Conservation (phyloP, 2,797 vertebrate genomes). For the Crenuchus spilurus region DNA sequence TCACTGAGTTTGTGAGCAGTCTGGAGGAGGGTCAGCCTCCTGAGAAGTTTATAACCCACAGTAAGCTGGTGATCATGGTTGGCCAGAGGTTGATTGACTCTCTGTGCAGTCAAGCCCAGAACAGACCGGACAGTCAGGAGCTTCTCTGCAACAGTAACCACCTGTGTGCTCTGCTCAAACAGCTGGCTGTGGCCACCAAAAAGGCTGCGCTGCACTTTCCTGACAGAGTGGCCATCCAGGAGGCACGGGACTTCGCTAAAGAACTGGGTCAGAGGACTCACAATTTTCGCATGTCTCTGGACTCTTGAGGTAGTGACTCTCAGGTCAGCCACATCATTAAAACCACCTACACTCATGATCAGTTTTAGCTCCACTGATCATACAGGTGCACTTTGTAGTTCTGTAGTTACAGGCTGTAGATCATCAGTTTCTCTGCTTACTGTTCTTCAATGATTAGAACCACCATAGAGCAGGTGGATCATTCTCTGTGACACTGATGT, state of each 20-base stretch:
- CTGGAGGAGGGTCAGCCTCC: constrained; percentile 81
- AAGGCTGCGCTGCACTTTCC: constrained; percentile 84
- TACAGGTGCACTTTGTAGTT: too few relatives aligned
- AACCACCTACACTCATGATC: not conserved
- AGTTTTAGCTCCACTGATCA: too few relatives aligned
- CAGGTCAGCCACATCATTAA: too few relatives aligned
- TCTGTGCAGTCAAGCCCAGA: constrained; percentile 82
- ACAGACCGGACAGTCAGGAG: constrained; percentile 68
- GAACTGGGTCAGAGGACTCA: constrained; percentile 80
- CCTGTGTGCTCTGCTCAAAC: constrained; percentile 89
- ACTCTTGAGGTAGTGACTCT: constrained; percentile 60
- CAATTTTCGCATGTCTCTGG: constrained; percentile 81
- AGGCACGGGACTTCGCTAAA: constrained; percentile 76
- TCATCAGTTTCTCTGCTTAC: too few relatives aligned
- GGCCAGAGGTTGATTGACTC: constrained; percentile 92
- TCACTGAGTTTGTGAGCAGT: constrained; percentile 75
- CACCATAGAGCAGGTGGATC: too few relatives aligned
- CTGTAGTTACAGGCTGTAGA: too few relatives aligned
- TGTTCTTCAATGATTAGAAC: too few relatives aligned
- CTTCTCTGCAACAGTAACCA: constrained; percentile 83
- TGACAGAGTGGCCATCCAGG: constrained; percentile 65
- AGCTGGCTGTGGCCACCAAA: constrained; percentile 90
- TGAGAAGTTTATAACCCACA: constrained; percentile 88
- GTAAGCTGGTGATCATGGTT: constrained; percentile 93
- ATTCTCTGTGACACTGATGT: too few relatives aligned